Evolutionary conservation across 2,797 vertebrate genomes (phyloP), one percentile per base, ranked within the genome.

Genomic region (Pteropus rufus): DNA sequence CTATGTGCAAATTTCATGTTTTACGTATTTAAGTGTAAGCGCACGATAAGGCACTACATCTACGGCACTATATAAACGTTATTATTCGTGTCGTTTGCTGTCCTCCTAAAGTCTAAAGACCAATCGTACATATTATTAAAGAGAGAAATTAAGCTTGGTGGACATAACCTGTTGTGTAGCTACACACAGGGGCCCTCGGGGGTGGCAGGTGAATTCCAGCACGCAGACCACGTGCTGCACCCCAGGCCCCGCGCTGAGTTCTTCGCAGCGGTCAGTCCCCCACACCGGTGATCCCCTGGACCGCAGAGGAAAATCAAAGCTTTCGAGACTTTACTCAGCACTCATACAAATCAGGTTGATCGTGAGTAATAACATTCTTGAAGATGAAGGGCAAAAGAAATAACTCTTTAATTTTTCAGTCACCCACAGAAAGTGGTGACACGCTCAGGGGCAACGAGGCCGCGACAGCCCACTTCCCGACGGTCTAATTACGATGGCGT

Each of bases 341-440:
- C 83, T 89, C 54, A 4, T 26, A 64, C 36, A 62, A 85, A 65
- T 92, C 52, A 36, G 52, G 52, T n/a, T 92, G 82, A 60, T 88
- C 52, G 41, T 85, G 54, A 96, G 69, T 49, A 86, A 65, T 14
- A 92, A 31, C 52, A 31, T 75, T 60, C 79, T 93, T 75, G 84
- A 82, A n/a, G 56, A 18, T 80, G 95, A 95, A 95, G 88, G 95
- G 92, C 84, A 93, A 82, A 96, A 72, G 44, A 82, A 85, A 92
- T 88, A 93, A 85, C 81, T 95, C 96, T 95, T 97, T 96, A 91
- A 97, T 96, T 72, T 96, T 96, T 98, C 83, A 97, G 96, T 82
- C 52, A 60, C 82, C 56, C 77, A 60, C 31, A 41, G 93, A 96
- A 76, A 88, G 94, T 91, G 96, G 36, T 36, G 96, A 91, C 92